Evolutionary conservation across 2,113 vertebrate genomes (phyloP).

Genomic region (Oxygymnocypris stewartii): DNA sequence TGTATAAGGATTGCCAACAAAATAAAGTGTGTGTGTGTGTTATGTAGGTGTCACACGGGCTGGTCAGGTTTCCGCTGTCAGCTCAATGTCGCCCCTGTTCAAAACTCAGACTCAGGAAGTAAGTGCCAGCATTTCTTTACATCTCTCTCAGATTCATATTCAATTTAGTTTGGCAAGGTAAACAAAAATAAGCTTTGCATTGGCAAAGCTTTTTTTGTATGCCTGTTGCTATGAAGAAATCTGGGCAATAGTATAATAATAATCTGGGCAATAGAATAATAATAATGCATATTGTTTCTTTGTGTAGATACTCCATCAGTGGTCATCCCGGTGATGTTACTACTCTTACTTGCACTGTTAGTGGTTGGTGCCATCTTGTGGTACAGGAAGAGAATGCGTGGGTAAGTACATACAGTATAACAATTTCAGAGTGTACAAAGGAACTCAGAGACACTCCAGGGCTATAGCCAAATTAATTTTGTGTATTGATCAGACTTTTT

Average conservation of each 20-base stretch:
- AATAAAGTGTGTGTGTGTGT: slow-evolving; percentile 38
- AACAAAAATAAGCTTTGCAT: too few species aligned
- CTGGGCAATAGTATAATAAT: neutral
- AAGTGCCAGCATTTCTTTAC: slow-evolving; percentile 49
- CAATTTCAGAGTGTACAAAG: neutral
- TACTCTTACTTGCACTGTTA: slow-evolving; percentile 80
- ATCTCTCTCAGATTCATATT: neutral
- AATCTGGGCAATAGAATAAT: neutral
- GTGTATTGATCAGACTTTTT: neutral
- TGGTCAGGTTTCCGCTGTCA: slow-evolving; percentile 74
- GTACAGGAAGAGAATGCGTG: slow-evolving; percentile 92
- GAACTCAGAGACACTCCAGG: neutral
- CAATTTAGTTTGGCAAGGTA: neutral
- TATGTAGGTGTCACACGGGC: slow-evolving; percentile 67
- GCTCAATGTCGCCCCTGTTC: slow-evolving; percentile 42
- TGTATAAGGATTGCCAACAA: neutral
- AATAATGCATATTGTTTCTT: neutral
- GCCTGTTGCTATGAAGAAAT: neutral
- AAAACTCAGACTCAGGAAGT: slow-evolving; percentile 64
- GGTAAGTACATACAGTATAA: slow-evolving; percentile 76
- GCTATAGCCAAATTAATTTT: neutral
- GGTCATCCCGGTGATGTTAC: slow-evolving; percentile 83
- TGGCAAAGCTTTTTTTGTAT: neutral
- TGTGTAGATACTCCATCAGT: slow-evolving; percentile 80
- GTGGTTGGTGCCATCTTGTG: slow-evolving; percentile 84